phyloP scores from a whole-genome alignment of 1,140 invertebrate genomes.

The Magallana angulata region DNA sequence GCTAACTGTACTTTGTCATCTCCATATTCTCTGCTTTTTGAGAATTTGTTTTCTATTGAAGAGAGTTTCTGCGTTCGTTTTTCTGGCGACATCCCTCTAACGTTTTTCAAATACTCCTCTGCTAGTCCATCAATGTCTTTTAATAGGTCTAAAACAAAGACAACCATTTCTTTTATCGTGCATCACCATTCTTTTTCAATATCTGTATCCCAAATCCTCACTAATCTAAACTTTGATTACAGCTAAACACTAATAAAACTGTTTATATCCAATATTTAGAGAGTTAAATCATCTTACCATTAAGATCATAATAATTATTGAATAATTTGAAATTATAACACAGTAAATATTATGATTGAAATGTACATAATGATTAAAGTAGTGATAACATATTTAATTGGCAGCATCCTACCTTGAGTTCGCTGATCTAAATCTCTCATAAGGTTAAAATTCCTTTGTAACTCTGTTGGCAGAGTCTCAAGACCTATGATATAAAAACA shows the following conservation, averaged over 20 bases:
- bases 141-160: constrained; percentile 85
- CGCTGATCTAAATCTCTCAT: constrained; percentile 96
- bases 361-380: too few species aligned
- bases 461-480: constrained; percentile 94
- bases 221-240: too few species aligned
- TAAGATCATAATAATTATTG: too few species aligned
- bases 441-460: constrained; percentile 96
- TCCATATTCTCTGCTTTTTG: constrained; percentile 83
- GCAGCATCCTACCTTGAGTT: constrained; percentile 82
- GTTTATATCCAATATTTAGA: too few species aligned
- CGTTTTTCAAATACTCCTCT: constrained; percentile 89
- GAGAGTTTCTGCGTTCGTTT: constrained; percentile 90
- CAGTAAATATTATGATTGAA: too few species aligned
- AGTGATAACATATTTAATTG: too few species aligned
- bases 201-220: too few species aligned
- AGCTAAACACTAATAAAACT: too few species aligned
- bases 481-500: constrained; percentile 84
- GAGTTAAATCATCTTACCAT: too few species aligned
- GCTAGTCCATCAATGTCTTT: constrained; percentile 93
- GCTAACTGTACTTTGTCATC: constrained; percentile 98
- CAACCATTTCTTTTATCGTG: too few species aligned
- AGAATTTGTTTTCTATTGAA: constrained; percentile 84
- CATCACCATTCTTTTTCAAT: too few species aligned
- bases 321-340: too few species aligned
- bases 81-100: constrained; percentile 84